These are phyloP conservation scores for Colletes collaris DNA, from an alignment of 2,888 invertebrate species.

Conservation along the genomic window DNA sequence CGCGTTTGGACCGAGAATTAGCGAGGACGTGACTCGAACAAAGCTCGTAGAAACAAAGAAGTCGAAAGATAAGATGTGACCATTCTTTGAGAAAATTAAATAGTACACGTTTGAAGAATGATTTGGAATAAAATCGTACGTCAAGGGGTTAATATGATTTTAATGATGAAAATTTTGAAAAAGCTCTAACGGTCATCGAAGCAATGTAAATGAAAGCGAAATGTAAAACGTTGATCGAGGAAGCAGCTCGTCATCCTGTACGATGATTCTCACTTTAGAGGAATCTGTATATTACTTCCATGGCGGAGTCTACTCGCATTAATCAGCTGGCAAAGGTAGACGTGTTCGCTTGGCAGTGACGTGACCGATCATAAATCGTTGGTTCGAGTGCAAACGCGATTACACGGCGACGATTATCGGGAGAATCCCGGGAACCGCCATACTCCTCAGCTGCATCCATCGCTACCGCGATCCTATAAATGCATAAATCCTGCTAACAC, in stretches of 20 bases:
- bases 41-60: not conserved
- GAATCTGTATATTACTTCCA: constrained; percentile 58
- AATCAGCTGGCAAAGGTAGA: constrained; percentile 55
- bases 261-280: not conserved
- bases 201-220: too few species aligned
- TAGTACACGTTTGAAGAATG: too few species aligned
- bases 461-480: constrained; percentile 37
- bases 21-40: too few species aligned
- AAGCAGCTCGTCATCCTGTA: not conserved
- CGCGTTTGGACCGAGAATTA: too few species aligned
- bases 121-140: too few species aligned
- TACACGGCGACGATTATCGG: constrained; percentile 69
- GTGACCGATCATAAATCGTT: constrained; percentile 67
- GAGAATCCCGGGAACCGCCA: constrained; percentile 49
- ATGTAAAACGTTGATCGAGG: not conserved
- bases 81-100: too few species aligned
- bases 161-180: too few species aligned
- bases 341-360: constrained; percentile 59
- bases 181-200: too few species aligned
- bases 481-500: constrained; percentile 52
- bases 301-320: constrained; percentile 50
- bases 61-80: not conserved
- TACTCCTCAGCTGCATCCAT: constrained; percentile 47
- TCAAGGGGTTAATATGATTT: too few species aligned
- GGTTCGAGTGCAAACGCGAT: constrained; percentile 68